Evolutionary conservation across 2,888 invertebrate genomes (phyloP).

Genomic region (Sclerodermus sp.): DNA sequence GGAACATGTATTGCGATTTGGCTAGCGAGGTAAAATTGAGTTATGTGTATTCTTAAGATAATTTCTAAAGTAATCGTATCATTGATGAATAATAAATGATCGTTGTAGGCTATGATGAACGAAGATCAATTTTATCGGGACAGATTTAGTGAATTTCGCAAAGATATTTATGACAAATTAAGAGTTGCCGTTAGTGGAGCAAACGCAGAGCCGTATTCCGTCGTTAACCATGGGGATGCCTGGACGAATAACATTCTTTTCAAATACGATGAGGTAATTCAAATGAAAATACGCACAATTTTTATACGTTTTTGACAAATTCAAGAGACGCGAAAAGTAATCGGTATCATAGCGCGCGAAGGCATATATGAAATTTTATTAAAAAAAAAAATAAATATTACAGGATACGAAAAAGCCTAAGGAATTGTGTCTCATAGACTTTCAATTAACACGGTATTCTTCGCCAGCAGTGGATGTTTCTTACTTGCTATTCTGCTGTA

Average conservation of each 20-base stretch:
- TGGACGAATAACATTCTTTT: conserved; percentile 35
- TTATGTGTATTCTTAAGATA: too few relatives aligned
- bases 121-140: conserved; percentile 19
- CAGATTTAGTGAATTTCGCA: conserved; percentile 18
- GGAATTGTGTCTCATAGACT: conserved; percentile 28
- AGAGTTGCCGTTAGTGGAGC: conserved; percentile 10
- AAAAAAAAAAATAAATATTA: conserved; percentile 1
- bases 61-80: too few relatives aligned
- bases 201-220: conserved; percentile 30
- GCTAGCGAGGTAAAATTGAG: conserved; percentile 13
- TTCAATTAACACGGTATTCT: conserved; percentile 30
- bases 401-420: conserved; percentile 20
- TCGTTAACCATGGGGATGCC: conserved; percentile 29
- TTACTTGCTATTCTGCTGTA: conserved; percentile 46
- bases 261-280: conserved; percentile 27
- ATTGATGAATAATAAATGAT: too few relatives aligned
- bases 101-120: conserved; percentile 11
- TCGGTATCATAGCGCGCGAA: too few relatives aligned
- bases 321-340: too few relatives aligned
- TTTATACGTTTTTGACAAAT: too few relatives aligned
- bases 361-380: too few relatives aligned
- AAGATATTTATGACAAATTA: conserved; percentile 5
- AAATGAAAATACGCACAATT: background rate
- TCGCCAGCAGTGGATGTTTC: conserved; percentile 43
- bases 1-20: background rate